phyloP scores from a whole-genome alignment of 2,113 vertebrate genomes.

The Eolophus roseicapilla region DNA sequence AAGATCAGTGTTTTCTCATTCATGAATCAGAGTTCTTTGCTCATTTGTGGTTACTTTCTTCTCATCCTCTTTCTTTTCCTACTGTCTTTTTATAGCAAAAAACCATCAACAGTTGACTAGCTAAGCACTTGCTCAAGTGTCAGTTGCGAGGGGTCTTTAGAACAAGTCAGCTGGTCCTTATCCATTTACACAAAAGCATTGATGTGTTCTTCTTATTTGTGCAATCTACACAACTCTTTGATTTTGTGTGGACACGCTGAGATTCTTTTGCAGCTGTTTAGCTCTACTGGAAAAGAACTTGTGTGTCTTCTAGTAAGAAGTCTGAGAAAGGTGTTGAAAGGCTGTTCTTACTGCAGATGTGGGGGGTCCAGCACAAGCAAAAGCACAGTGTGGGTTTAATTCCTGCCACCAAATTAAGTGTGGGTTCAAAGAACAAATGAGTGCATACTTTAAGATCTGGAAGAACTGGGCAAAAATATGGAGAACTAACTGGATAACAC shows the following conservation, averaged over 20 bases:
- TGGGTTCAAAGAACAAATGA: neutral
- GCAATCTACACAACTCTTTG: neutral
- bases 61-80: conserved; percentile 56
- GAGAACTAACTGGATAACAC: neutral
- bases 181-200: neutral
- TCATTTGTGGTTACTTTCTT: conserved; percentile 72
- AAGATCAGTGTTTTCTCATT: conserved; percentile 66
- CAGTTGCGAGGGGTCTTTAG: neutral
- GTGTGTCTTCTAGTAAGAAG: neutral
- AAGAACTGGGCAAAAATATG: neutral
- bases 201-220: neutral
- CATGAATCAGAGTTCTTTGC: conserved; percentile 71
- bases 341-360: neutral
- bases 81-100: conserved; percentile 35
- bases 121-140: conserved; percentile 20
- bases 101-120: neutral
- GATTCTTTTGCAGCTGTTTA: neutral
- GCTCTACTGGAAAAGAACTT: neutral
- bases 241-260: neutral
- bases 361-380: neutral
- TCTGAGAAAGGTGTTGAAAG: conserved; percentile 21
- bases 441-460: neutral
- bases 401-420: neutral
- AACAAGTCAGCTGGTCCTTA: neutral
- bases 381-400: neutral